Evolutionary conservation across 2,113 vertebrate species (phyloP), one percentile per base, ranked within the genome.

Genomic region (Chaetorhynchus papuensis): DNA sequence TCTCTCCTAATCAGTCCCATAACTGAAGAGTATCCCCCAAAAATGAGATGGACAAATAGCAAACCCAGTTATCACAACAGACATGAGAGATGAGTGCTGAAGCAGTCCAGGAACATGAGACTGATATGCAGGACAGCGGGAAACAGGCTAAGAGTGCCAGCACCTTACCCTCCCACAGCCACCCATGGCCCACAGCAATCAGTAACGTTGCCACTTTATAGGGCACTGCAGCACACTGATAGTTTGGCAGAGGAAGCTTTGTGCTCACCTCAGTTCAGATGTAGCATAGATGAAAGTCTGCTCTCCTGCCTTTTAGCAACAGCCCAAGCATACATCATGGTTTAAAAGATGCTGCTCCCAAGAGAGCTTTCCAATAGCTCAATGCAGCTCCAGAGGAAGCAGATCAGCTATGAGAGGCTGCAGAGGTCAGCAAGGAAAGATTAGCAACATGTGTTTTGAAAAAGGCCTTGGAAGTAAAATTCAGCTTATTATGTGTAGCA

Each of bases 181-280:
- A 75, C 1, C 3, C 56, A 45, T 0, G 0, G 44, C 44, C 68
- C 42, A 30, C 3, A 68, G 49, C 68, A 72, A 41, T 18, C 65
- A 65, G 68, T 42, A 28, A 22, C 10, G 17, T 0, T 75, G 53
- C 42, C 28, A 41, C 37, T 78, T 52, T 1, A 24, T 0, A 83
- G 33, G 35, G 44, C 53, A 72, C 19, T 37, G 54, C 69, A 76
- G 21, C n/a, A 56, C 41, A 37, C 8, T 30, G 4, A 24, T 2
- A 52, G 45, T 9, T 41, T 44, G 63, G 82, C 63, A 93, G 61
- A 44, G 30, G 22, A 60, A 69, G 50, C 50, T 78, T 21, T 53
- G 72, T 53, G 28, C 27, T 60, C n/a, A 7, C 30, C 41, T 2
- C 63, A n/a, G 27, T 21, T 86, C 24, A 39, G 39, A 54, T 50